Percentiles rank a stretch among this genome's conserved stretches.
These are phyloP conservation scores for Capreolus pygargus DNA, from an alignment of 2,113 vertebrate genomes.

Conservation along the genomic window DNA sequence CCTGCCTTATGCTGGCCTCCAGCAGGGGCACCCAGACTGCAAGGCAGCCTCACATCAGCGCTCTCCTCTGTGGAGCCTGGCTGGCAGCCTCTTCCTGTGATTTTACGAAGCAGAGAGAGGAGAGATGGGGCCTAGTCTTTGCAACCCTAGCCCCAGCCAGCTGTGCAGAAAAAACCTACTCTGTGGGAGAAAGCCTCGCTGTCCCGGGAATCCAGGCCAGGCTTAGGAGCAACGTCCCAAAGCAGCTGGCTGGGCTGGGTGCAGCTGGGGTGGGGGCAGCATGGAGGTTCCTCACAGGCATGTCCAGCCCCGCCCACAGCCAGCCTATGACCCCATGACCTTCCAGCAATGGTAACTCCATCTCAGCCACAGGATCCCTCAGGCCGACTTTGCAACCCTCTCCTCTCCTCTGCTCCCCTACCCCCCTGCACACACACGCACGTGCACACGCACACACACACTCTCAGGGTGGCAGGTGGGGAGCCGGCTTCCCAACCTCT, in stretches of 20 bases:
- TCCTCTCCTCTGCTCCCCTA: background rate
- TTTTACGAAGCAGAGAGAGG: background rate
- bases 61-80: background rate
- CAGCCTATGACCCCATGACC: background rate
- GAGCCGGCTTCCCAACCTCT: background rate
- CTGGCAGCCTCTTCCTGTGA: background rate
- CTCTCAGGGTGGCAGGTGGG: background rate
- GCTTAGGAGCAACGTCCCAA: background rate
- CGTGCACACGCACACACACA: rapidly evolving
- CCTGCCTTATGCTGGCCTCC: background rate
- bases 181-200: background rate
- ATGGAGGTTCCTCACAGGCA: background rate
- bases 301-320: background rate
- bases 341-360: background rate
- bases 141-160: background rate
- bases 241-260: background rate
- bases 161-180: background rate
- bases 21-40: background rate
- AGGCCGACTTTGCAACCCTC: background rate
- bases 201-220: background rate
- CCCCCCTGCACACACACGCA: rapidly evolving
- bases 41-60: background rate
- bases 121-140: too few species aligned
- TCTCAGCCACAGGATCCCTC: background rate
- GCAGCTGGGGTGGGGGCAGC: too few species aligned